phyloP scores from a whole-genome alignment of 2,113 vertebrate species.

The Cricetomys ansorgei region DNA sequence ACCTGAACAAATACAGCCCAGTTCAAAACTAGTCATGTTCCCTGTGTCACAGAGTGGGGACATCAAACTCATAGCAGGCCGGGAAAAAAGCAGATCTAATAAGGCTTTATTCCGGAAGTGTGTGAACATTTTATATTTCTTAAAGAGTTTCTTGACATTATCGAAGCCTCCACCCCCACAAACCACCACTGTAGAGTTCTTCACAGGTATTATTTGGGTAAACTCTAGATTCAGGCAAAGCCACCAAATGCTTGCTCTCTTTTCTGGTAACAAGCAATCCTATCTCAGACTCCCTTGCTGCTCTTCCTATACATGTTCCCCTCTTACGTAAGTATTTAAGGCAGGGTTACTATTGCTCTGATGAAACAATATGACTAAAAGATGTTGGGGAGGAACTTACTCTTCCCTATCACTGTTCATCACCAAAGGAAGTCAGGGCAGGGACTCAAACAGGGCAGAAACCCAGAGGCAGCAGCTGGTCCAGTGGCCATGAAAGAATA shows the following conservation, averaged over 20 bases:
- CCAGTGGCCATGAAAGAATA: too few relatives aligned
- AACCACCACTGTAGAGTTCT: not conserved
- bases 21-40: not conserved
- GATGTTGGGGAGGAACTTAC: not conserved
- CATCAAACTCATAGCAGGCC: not conserved
- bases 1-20: not conserved
- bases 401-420: not conserved
- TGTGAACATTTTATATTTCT: not conserved
- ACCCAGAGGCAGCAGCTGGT: not conserved
- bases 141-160: not conserved
- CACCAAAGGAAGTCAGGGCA: not conserved
- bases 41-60: not conserved
- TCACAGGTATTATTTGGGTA: not conserved
- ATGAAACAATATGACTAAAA: not conserved
- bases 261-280: not conserved
- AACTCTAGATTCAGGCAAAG: not conserved
- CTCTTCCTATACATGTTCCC: not conserved
- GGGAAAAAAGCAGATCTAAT: not conserved
- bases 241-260: not conserved
- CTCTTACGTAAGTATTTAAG: not conserved
- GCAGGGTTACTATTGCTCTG: not conserved
- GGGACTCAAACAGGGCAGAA: not conserved
- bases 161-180: not conserved
- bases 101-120: not conserved
- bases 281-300: not conserved